Evolutionary conservation across 2,888 invertebrate genomes (phyloP).

Genomic region (Tetragonisca angustula): DNA sequence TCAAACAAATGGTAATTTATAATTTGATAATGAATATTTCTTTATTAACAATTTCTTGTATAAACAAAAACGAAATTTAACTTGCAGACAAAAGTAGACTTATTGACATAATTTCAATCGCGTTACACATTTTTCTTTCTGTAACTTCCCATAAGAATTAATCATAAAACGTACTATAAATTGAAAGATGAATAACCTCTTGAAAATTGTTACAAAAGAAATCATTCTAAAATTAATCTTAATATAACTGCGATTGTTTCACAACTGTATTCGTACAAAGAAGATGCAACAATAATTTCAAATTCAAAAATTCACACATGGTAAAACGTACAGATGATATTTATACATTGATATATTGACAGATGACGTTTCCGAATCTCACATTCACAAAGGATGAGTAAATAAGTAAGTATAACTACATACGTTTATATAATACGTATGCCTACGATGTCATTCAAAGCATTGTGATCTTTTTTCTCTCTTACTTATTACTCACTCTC

Average conservation of each 20-base stretch:
- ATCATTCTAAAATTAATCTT: background rate
- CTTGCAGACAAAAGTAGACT: background rate
- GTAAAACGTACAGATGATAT: background rate
- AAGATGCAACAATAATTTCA: background rate
- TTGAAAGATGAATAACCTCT: background rate
- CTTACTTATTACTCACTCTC: slow-evolving; percentile 41
- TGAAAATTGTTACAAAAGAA: background rate
- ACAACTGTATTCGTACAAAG: background rate
- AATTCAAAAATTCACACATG: background rate
- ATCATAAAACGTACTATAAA: background rate
- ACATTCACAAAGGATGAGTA: slow-evolving; percentile 5
- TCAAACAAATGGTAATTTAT: background rate
- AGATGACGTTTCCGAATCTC: slow-evolving; percentile 9
- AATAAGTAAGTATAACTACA: slow-evolving; percentile 1
- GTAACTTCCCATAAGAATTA: background rate
- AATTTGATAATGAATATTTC: background rate
- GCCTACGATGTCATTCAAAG: slow-evolving; percentile 19
- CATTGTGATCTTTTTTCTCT: slow-evolving; percentile 30
- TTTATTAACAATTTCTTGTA: background rate
- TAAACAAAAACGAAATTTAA: background rate
- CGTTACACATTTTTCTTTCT: background rate
- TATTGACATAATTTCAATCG: background rate
- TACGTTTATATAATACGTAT: background rate
- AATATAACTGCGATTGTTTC: background rate
- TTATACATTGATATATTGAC: background rate